phyloP scores from a whole-genome alignment of 1,140 invertebrate genomes.

The Gonioctena quinquepunctata region DNA sequence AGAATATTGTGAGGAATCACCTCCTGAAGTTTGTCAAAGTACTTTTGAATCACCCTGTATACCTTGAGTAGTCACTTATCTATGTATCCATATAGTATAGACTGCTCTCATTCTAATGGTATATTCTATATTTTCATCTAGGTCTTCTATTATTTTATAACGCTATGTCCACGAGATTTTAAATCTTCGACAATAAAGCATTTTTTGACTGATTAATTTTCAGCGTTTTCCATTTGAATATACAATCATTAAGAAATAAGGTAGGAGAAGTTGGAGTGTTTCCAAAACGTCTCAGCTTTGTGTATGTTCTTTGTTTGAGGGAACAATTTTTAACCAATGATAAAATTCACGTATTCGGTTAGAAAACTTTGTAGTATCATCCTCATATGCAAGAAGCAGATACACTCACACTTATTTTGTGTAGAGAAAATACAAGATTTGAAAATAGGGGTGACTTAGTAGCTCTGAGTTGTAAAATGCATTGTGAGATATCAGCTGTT shows the following conservation, averaged over 20 bases:
- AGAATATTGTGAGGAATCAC: too few relatives aligned
- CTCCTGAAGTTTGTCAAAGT: too few relatives aligned
- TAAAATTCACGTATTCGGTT: not conserved
- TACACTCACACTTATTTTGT: not conserved
- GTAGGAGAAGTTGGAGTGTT: constrained; percentile 1
- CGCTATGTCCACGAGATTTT: too few relatives aligned
- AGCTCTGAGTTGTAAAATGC: not conserved
- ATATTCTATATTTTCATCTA: too few relatives aligned
- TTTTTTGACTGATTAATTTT: too few relatives aligned
- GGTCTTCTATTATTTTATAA: too few relatives aligned
- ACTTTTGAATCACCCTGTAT: too few relatives aligned
- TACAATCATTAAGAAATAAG: constrained; percentile 2
- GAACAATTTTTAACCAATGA: not conserved
- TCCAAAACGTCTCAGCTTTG: not conserved
- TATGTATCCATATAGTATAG: too few relatives aligned
- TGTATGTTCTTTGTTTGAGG: not conserved
- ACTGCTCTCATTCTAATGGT: too few relatives aligned
- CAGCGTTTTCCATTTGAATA: not conserved
- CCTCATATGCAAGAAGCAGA: not conserved
- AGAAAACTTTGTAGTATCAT: not conserved
- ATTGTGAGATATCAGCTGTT: not conserved
- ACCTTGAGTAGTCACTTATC: too few relatives aligned
- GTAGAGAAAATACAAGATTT: constrained; percentile 3
- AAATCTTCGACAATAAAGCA: too few relatives aligned
- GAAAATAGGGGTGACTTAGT: constrained; percentile 1